Evolutionary conservation across 1,140 invertebrate genomes (phyloP), one percentile per base, ranked within the genome.

Genomic region (Calycopis cecrops): DNA sequence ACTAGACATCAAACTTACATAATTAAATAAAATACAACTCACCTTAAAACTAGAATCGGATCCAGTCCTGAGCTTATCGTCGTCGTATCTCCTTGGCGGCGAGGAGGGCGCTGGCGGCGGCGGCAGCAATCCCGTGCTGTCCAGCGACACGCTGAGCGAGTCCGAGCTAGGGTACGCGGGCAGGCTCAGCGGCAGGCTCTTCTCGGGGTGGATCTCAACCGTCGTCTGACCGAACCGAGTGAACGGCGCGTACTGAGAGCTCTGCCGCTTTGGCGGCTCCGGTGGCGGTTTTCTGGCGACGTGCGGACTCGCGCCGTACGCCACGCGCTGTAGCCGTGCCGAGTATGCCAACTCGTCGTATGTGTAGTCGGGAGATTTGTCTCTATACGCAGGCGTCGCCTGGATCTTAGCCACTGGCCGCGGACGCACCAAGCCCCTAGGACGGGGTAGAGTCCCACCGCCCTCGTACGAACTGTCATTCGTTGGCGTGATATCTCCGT

Each of bases 31-130:
- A 53, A n/a, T 10, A 35, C 47, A 44, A 62, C 58, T 68, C 85
- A 95, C 93, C 92, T 96, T 95, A 88, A 95, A 95, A 89, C 94
- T 95, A 73, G 94, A 93, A 82, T 95, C 94, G 57, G 94, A 95
- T 33, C 94, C 94, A 60, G 94, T 94, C 55, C 93, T 86, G 69
- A 91, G 92, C 67, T 93, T 93, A 65, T 92, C 88, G 48, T 92
- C 91, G 62, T 93, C 90, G 59, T 90, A 89, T 53, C 91, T 88
- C 34, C 90, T 78, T 35, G 90, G 88, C 12, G 89, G 89, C 1
- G 88, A 87, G 47, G 89, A 85, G 2, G 90, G 90, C n/a, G 91
- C 90, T 21, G 91, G 89, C 52, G 90, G 87, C 11, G 89, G 87
- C 3, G 90, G 88, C 40, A 90, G 69, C 51, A 91, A 79, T 8